Base-by-base conservation (phyloP, 2,113 vertebrate genomes). In the Chaetops frenatus region DNA sequence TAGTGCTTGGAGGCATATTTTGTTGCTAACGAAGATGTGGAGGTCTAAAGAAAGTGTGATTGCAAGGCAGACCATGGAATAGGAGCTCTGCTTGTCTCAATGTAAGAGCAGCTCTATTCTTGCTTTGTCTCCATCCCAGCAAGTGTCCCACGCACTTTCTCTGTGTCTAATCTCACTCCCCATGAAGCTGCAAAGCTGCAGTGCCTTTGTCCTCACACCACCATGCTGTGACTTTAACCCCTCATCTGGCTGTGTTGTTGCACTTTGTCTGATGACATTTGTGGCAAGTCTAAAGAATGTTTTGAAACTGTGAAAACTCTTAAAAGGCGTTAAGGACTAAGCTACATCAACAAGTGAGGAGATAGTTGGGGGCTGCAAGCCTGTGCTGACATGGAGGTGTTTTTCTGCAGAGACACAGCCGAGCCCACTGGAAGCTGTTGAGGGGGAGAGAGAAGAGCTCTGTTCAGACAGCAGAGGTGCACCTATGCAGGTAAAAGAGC, bases 371-470 rank as follows among this genome's bases (percentile, higher is more conserved):
- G 93, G 48, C 61, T 74, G 47, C 47, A 70, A 86, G 58, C 51
- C n/a, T 60, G 13, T 1, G 9, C 70, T 97, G 88, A 97, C 15
- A 4, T 14, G 38, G 62, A 51, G 76, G 2, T 78, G 40, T 96
- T 94, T 73, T 94, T 87, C 94, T 96, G 79, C 97, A 99, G 99
- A 99, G 96, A 99, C 98, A 24, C 99, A 98, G 65, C 92, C 96
- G 40, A 98, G 98, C 96, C 97, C 97, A 20, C 77, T 85, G 80
- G 96, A 97, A 96, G 86, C 87, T 74, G 36, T 71, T 85, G 97
- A 97, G 76, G 57, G 69, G 10, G 96, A 97, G 80, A 92, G 50
- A 73, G 96, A 95, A 96, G 89, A 97, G 74, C 73, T 91, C 53
- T 96, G 81, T 88, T 86, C 36, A 61, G 94, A 53, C 90, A 92